A percentile compares a stretch with the other conserved stretches of the same genome.
Conservation (phyloP, 2,888 invertebrate genomes). For the Diachrysia chrysitis region DNA sequence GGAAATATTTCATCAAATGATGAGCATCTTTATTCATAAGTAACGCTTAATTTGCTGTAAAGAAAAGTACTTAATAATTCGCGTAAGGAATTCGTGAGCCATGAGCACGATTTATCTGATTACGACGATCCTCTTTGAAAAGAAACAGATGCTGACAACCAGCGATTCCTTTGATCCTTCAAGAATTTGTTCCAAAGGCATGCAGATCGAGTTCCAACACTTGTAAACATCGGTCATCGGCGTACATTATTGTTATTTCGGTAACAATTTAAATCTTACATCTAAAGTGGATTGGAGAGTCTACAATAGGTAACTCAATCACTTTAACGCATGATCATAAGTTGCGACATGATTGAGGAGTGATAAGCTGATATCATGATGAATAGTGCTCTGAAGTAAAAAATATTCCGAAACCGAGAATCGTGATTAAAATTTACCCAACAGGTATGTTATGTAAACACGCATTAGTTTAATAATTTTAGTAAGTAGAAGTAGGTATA, state of each 20-base stretch:
- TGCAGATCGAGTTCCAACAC: constrained; percentile 67
- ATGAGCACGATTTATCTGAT: constrained; percentile 79
- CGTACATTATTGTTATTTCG: constrained; percentile 71
- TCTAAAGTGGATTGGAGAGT: constrained; percentile 60
- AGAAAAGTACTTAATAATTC: constrained; percentile 57
- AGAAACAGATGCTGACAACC: constrained; percentile 75
- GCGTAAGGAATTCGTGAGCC: constrained; percentile 75
- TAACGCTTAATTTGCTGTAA: background rate
- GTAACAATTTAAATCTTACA: constrained; percentile 63
- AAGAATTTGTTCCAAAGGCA: constrained; percentile 70
- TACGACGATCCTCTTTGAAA: constrained; percentile 77
- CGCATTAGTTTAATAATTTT: constrained; percentile 51
- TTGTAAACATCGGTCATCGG: constrained; percentile 73
- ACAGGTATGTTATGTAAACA: constrained; percentile 35
- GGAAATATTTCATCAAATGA: background rate
- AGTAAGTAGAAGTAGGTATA: constrained; percentile 41
- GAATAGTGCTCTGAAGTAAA: constrained; percentile 13
- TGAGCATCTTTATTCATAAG: background rate
- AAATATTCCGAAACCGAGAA: constrained; percentile 26
- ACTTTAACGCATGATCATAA: constrained; percentile 32
- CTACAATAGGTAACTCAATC: constrained; percentile 29
- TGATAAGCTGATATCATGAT: constrained; percentile 40
- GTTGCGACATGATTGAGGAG: constrained; percentile 25
- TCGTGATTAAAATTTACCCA: too few species aligned
- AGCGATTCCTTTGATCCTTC: constrained; percentile 79